Percentiles rank a stretch among this genome's conserved stretches.
phyloP scores from a whole-genome alignment of 2,888 invertebrate species.

The Aromia moschata region DNA sequence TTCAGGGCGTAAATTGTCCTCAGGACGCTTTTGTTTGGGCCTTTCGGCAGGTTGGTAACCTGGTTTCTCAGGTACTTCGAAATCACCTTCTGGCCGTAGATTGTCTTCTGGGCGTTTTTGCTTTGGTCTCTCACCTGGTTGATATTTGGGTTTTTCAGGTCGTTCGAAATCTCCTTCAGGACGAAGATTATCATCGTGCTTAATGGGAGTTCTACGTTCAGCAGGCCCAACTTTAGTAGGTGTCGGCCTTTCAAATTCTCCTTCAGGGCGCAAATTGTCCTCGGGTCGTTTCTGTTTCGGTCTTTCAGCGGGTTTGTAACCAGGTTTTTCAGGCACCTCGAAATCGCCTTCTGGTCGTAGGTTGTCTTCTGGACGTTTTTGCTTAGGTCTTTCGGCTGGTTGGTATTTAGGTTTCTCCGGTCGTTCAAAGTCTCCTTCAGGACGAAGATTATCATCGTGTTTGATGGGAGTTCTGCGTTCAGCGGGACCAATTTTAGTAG shows the following conservation, averaged over 20 bases:
- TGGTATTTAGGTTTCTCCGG: constrained; percentile 62
- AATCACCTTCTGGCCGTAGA: constrained; percentile 66
- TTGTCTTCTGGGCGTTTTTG: constrained; percentile 66
- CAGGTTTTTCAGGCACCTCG: constrained; percentile 55
- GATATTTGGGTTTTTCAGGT: constrained; percentile 58
- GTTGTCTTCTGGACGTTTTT: constrained; percentile 65
- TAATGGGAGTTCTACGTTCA: constrained; percentile 66
- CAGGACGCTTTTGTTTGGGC: constrained; percentile 46
- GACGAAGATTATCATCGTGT: constrained; percentile 66
- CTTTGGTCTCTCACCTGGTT: constrained; percentile 64
- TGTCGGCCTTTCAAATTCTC: constrained; percentile 65
- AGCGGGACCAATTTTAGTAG: constrained; percentile 47
- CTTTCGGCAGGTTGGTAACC: background rate
- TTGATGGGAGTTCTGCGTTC: constrained; percentile 62
- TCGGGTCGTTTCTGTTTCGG: constrained; percentile 52
- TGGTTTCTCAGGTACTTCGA: constrained; percentile 44
- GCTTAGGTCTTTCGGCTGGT: constrained; percentile 64
- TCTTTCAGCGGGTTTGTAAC: constrained; percentile 50
- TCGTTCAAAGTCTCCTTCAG: constrained; percentile 66
- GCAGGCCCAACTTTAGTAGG: constrained; percentile 60
- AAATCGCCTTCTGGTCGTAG: constrained; percentile 66
- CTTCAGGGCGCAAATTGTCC: constrained; percentile 71
- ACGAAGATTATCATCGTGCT: constrained; percentile 68
- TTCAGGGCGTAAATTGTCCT: constrained; percentile 69
- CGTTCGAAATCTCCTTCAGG: constrained; percentile 62